phyloP scores from a whole-genome alignment of 2,113 vertebrate genomes.

The Oreocharis arfaki region DNA sequence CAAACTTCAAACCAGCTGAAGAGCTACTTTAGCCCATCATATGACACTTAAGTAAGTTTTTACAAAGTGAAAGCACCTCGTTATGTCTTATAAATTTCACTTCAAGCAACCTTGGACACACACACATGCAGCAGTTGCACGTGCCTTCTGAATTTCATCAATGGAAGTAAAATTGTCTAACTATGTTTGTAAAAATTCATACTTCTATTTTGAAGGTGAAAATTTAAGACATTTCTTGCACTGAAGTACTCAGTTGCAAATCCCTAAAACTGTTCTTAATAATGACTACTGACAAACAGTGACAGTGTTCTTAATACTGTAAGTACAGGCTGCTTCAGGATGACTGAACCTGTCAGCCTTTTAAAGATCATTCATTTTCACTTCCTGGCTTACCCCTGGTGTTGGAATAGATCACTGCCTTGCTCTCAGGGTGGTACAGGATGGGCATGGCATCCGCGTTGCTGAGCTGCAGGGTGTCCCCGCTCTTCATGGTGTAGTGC shows the following conservation, averaged over 20 bases:
- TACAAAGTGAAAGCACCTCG: not conserved
- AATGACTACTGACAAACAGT: not conserved
- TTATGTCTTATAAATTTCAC: not conserved
- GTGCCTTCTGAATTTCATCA: not conserved
- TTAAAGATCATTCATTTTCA: not conserved
- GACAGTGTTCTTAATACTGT: not conserved
- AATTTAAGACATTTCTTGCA: not conserved
- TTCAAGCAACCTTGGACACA: not conserved
- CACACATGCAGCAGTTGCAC: not conserved
- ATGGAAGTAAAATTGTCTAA: not conserved
- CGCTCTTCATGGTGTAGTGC: conserved; percentile 88
- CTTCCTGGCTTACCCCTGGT: conserved; percentile 68
- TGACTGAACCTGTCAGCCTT: not conserved
- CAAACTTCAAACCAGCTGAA: not conserved
- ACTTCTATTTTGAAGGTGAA: not conserved
- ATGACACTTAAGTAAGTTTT: not conserved
- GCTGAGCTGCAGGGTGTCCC: conserved; percentile 93
- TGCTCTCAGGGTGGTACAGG: conserved; percentile 75
- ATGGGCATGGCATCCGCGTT: conserved; percentile 88
- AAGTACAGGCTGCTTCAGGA: not conserved
- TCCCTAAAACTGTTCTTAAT: not conserved
- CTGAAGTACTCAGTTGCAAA: not conserved
- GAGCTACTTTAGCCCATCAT: not conserved
- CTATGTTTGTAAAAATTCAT: not conserved
- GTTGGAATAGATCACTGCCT: conserved; percentile 81